Base-by-base conservation (phyloP, 2,113 vertebrate genomes). In the Ptilorrhoa leucosticta region DNA sequence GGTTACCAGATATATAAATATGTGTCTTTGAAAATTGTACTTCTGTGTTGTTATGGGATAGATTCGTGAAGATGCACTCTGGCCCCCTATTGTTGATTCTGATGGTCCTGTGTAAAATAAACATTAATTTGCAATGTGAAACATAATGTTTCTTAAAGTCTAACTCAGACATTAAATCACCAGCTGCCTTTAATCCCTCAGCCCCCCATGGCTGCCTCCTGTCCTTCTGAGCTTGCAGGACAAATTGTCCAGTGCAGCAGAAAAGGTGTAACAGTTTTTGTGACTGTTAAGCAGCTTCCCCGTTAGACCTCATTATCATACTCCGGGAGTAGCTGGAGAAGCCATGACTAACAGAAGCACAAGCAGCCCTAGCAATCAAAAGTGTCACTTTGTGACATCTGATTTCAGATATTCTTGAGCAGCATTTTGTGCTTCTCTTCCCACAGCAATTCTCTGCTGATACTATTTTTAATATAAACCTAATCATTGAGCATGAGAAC, bases 71-170 rank as follows among this genome's bases (percentile, higher is more conserved):
- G 68, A 53, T 70, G 57, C 13, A 11, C 56, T 69, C 76, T 40
- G 51, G 48, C 69, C 81, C 50, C 37, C 58, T 81, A 0, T 68
- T 71, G 65, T 84, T 2, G 2, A 33, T 82, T 76, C 56, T 66
- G 77, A 61, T 87, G 88, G 75, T 96, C 94, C 79, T 76, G 60
- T 94, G 81, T 73, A 87, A 89, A 97, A 96, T 94, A 96, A 97
- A 96, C 40, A 21, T 47, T 93, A 84, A 54, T 78, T 96, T 97
- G 87, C 88, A 82, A 83, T 69, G 79, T 89, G 83, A 96, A 79
- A 79, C 33, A 75, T 88, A 91, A 77, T 2, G 8, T 89, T 91
- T 84, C 6, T 58, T 97, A 93, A 82, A 85, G 81, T 83, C 56
- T 86, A 89, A 95, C 18, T 76, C 66, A 13, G 93, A 96, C 84